Percentiles rank a stretch among this genome's conserved stretches.
These are phyloP conservation scores for Paramacrobiotus metropolitanus DNA, from an alignment of 1,140 invertebrate species.

Conservation along the genomic window DNA sequence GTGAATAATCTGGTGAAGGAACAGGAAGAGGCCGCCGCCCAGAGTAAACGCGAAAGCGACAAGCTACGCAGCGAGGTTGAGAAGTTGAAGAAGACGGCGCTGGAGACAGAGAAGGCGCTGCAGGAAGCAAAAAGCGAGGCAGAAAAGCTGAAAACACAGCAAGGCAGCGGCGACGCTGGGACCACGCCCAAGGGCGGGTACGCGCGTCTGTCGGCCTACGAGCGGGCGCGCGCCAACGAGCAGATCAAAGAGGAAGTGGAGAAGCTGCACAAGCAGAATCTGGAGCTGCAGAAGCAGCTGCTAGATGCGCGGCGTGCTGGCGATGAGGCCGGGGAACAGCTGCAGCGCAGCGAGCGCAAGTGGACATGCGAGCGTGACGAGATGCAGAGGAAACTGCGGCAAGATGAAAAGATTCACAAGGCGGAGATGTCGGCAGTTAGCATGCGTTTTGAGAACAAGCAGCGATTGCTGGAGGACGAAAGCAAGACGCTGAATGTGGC, in stretches of 20 bases:
- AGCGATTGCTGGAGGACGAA: slow-evolving; percentile 59
- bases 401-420: slow-evolving; percentile 52
- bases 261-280: slow-evolving; percentile 4
- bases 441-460: slow-evolving; percentile 60
- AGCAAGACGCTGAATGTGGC: slow-evolving; percentile 56
- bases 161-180: slow-evolving; percentile 9
- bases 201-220: slow-evolving; percentile 4
- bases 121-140: slow-evolving; percentile 29
- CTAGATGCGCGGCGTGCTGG: background rate
- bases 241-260: slow-evolving; percentile 5
- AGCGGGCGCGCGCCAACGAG: background rate
- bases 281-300: background rate
- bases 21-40: slow-evolving; percentile 22
- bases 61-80: slow-evolving; percentile 27
- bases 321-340: background rate
- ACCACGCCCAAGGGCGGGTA: background rate
- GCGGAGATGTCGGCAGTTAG: slow-evolving; percentile 59
- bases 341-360: background rate
- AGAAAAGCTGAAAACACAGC: slow-evolving; percentile 11
- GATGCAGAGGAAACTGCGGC: slow-evolving; percentile 30
- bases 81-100: slow-evolving; percentile 9
- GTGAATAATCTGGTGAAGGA: slow-evolving; percentile 24
- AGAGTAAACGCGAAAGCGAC: slow-evolving; percentile 18
- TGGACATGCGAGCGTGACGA: background rate
- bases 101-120: slow-evolving; percentile 13